These are phyloP conservation scores for Chorisops tibialis DNA, from an alignment of 2,888 invertebrate genomes.

Conservation along the genomic window DNA sequence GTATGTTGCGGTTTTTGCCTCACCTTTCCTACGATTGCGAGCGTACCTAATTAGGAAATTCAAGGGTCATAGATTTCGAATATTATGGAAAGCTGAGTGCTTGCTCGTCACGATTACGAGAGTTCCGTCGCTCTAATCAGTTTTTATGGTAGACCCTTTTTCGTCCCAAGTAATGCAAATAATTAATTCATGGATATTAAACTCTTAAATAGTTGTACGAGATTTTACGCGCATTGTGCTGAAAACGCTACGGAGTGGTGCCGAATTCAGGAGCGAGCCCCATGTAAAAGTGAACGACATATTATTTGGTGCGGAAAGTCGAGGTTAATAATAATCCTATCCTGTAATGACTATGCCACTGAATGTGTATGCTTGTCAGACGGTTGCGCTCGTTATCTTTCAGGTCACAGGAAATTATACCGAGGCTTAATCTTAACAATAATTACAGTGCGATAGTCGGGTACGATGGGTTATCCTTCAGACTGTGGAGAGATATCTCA, in stretches of 20 bases:
- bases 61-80: conserved; percentile 25
- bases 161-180: conserved; percentile 11
- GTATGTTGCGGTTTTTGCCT: no score
- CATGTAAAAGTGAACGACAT: no score
- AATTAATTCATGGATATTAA: conserved; percentile 17
- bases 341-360: no score
- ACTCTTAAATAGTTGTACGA: no score
- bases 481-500: conserved; percentile 2
- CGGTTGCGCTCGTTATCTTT: not conserved
- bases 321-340: no score
- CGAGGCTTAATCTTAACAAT: conserved; percentile 15
- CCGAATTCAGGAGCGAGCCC: no score
- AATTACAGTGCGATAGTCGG: not conserved
- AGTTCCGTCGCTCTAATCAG: conserved; percentile 13
- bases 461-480: no score
- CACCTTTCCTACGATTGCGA: no score
- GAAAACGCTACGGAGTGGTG: no score
- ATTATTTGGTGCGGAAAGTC: no score
- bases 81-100: conserved; percentile 18
- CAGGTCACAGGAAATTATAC: conserved; percentile 17
- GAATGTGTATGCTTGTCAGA: no score
- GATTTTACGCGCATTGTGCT: no score
- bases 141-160: conserved; percentile 22
- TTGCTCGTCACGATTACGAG: conserved; percentile 13
- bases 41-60: conserved; percentile 20